These are phyloP conservation scores for Mythimna impura DNA, from an alignment of 2,888 invertebrate species.

Conservation along the genomic window DNA sequence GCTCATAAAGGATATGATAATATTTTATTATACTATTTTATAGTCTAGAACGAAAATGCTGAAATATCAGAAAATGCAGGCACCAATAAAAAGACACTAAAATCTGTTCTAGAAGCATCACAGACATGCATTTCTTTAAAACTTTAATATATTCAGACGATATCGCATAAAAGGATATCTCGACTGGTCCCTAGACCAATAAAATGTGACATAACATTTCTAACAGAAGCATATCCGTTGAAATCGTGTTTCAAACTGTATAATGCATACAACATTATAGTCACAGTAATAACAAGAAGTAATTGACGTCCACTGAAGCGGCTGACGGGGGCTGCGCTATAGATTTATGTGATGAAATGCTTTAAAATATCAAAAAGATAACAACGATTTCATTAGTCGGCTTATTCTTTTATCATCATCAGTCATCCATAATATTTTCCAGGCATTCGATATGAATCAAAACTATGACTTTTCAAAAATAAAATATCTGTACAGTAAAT, in stretches of 20 bases:
- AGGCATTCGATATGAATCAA: neutral
- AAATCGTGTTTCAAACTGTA: conserved; percentile 36
- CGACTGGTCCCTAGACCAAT: conserved; percentile 28
- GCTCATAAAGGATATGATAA: neutral
- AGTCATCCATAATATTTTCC: too few species aligned
- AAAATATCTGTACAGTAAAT: neutral
- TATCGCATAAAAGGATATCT: neutral
- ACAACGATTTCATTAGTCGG: neutral
- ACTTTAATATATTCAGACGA: conserved; percentile 14
- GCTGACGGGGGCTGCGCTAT: neutral
- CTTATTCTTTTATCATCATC: too few species aligned
- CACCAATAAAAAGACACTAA: conserved; percentile 17
- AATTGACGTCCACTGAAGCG: neutral
- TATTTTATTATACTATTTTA: conserved; percentile 30
- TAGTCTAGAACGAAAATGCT: neutral
- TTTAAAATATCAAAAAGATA: neutral
- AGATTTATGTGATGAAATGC: neutral
- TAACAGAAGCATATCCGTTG: conserved; percentile 10
- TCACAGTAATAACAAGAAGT: conserved; percentile 19
- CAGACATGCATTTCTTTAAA: conserved; percentile 24
- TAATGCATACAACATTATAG: conserved; percentile 29
- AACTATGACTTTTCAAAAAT: neutral
- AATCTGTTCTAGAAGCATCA: conserved; percentile 7
- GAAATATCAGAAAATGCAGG: conserved; percentile 15
- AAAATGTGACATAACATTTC: conserved; percentile 26